Base-by-base conservation (phyloP, 2,888 invertebrate species). In the Zootermopsis nevadensis region DNA sequence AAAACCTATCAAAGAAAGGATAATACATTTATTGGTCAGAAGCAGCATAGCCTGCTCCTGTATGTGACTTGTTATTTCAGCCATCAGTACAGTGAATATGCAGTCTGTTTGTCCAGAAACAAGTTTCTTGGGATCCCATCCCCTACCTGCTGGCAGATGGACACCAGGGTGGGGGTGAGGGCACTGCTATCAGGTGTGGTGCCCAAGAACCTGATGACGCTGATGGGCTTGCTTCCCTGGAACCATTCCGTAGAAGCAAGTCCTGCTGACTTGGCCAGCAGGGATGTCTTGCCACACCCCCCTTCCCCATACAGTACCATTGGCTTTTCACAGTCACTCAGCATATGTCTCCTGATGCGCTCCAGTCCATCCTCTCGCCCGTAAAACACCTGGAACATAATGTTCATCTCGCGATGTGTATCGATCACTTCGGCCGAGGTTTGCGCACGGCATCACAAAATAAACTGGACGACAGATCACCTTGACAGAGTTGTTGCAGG, bases 171-270 rank as follows among this genome's bases (percentile, higher is more conserved):
- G 0, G 98, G 98, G 0, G 98, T 97, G 74, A 99, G 91, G 35
- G 98, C 97, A 86, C 98, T 98, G 86, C 98, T 98, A 89, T 99
- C 98, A 1, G 99, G 99, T 22, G 99, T 99, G 0, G 98, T 99
- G 35, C 99, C 99, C 48, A 99, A 92, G 89, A 99, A 99, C 85
- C 99, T 91, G 83, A 99, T 93, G 84, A 98, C 93, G 88, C 97
- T 95, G 31, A 98, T 94, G 0, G 98, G 98, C 81, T 94, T 93
- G 1, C 93, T 93, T 0, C 93, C 94, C 31, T 92, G 91, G 85
- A 95, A 94, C 96, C 95, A 97, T 77, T 92, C 93, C 60, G 91
- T 92, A 15, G 94, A 91, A 0, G 95, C 95, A 89, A 95, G 92
- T 35, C 96, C 95, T 0, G 98, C 97, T 84, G 96, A 95, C 90